These are phyloP conservation scores for Barnardius zonarius DNA, from an alignment of 2,113 vertebrate species.

Conservation along the genomic window DNA sequence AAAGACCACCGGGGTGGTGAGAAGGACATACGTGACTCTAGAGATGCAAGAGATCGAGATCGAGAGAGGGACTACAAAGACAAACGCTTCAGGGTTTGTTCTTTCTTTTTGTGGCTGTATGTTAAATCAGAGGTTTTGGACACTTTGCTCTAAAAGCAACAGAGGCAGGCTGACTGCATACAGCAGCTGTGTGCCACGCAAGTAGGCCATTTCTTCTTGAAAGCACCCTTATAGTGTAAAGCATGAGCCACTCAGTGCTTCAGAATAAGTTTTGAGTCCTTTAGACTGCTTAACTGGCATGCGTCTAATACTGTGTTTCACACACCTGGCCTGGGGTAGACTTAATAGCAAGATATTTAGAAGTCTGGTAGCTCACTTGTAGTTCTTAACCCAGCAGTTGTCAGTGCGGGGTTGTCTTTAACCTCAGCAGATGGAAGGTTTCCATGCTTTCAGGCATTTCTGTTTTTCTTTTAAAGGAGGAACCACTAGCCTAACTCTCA, in stretches of 20 bases:
- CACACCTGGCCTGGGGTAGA: background rate
- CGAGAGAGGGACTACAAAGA: conserved; percentile 94
- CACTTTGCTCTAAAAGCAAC: background rate
- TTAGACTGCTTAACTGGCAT: background rate
- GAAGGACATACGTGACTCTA: conserved; percentile 79
- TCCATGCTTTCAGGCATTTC: background rate
- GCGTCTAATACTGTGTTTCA: background rate
- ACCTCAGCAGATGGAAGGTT: background rate
- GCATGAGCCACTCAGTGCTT: background rate
- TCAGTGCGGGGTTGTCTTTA: background rate
- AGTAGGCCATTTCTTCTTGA: background rate
- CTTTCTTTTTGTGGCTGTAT: background rate
- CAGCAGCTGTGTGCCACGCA: background rate
- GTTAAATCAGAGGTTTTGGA: fast-evolving
- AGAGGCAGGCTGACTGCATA: background rate
- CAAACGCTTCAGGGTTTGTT: conserved; percentile 91
- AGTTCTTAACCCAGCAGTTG: background rate
- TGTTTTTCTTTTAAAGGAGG: background rate
- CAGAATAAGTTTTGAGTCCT: background rate
- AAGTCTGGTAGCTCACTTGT: background rate
- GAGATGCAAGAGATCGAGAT: conserved; percentile 76
- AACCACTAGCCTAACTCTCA: background rate
- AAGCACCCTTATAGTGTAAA: background rate
- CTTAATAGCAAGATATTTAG: background rate
- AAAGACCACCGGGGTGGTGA: conserved; percentile 85